Evolutionary conservation across 2,113 vertebrate genomes (phyloP).

Genomic region (Poecilia latipinna): DNA sequence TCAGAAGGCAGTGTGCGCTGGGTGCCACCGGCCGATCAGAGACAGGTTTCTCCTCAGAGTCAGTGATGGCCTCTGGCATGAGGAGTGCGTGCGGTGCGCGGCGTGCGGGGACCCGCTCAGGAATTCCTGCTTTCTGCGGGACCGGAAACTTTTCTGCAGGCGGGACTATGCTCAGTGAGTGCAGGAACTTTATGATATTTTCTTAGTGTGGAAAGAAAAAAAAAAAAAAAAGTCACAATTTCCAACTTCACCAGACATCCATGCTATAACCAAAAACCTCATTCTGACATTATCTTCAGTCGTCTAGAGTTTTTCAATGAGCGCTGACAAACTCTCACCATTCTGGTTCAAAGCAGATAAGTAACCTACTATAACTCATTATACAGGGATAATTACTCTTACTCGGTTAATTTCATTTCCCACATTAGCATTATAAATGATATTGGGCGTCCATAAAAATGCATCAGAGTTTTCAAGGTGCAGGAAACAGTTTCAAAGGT

Average conservation of each 20-base stretch:
- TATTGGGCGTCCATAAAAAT: not conserved
- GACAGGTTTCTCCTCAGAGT: conserved; percentile 94
- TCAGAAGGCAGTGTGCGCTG: conserved; percentile 86
- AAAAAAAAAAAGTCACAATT: no score
- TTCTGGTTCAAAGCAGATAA: no score
- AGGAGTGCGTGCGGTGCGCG: conserved; percentile 90
- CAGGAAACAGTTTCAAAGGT: no score
- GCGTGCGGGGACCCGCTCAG: conserved; percentile 89
- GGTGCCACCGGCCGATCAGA: conserved; percentile 88
- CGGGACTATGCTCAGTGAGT: conserved; percentile 93
- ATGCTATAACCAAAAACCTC: no score
- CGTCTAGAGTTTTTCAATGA: not conserved
- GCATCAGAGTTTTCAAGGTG: not conserved
- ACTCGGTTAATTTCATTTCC: not conserved
- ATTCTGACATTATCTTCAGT: not conserved
- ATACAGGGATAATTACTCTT: not conserved
- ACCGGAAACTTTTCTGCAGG: conserved; percentile 95
- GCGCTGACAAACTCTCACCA: no score
- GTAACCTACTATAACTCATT: not conserved
- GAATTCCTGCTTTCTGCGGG: conserved; percentile 92
- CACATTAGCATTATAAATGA: not conserved
- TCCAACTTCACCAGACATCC: not conserved
- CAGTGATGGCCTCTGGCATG: conserved; percentile 93
- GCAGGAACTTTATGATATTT: not conserved
- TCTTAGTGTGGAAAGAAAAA: not conserved